These are phyloP conservation scores for Sminthurinus signatus DNA, from an alignment of 1,140 invertebrate genomes.

Conservation along the genomic window DNA sequence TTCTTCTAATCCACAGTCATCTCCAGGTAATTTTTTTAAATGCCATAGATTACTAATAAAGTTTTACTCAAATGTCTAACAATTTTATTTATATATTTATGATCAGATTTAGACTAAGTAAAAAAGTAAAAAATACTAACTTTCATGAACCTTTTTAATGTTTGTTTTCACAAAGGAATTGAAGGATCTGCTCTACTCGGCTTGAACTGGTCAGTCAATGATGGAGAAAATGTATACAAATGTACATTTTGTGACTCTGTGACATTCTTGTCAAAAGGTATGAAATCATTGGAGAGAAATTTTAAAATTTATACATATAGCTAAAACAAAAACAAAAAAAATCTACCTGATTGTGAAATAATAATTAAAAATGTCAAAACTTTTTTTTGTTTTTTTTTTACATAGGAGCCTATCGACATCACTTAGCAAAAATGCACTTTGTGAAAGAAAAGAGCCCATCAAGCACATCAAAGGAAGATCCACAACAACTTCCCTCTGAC, in stretches of 20 bases:
- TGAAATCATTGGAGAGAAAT: no score
- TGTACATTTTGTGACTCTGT: constrained; percentile 94
- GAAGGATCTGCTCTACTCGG: constrained; percentile 30
- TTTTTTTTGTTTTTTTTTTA: no score
- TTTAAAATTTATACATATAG: no score
- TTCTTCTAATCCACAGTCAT: constrained; percentile 42
- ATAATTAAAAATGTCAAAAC: no score
- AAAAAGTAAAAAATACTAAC: no score
- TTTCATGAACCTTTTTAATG: no score
- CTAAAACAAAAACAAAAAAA: no score
- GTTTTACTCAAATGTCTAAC: no score
- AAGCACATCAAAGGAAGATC: constrained; percentile 45
- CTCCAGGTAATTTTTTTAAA: constrained; percentile 39
- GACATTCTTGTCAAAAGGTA: constrained; percentile 94
- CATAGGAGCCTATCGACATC: constrained; percentile 91
- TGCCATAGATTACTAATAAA: no score
- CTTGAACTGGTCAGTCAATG: constrained; percentile 34
- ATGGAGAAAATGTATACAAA: constrained; percentile 77
- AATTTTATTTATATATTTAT: no score
- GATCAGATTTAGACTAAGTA: no score
- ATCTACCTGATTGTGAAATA: no score
- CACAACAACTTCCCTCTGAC: constrained; percentile 59
- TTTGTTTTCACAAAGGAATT: constrained; percentile 26
- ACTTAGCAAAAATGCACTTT: constrained; percentile 93
- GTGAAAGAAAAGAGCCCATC: constrained; percentile 69